Conservation (phyloP, 1,140 invertebrate genomes). For the Drosophila melanica region DNA sequence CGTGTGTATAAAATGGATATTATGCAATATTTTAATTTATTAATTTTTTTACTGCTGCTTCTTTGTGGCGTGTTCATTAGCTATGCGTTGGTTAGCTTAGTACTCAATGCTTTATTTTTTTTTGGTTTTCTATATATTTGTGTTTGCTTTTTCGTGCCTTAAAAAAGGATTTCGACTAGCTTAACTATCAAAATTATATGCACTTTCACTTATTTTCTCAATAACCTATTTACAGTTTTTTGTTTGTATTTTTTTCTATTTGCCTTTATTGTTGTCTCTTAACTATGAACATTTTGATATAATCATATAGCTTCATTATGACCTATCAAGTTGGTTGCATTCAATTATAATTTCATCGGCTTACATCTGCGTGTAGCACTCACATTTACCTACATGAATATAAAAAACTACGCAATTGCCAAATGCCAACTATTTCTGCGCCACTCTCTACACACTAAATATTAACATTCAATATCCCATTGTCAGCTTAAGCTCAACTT, state of each 20-base stretch:
- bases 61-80: conserved; percentile 29
- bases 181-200: conserved; percentile 79
- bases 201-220: conserved; percentile 42
- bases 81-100: conserved; percentile 24
- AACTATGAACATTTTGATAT: conserved; percentile 80
- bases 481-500: conserved; percentile 23
- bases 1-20: conserved; percentile 75
- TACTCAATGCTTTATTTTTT: conserved; percentile 35
- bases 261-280: conserved; percentile 54
- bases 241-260: conserved; percentile 9
- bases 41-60: conserved; percentile 33
- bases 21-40: conserved; percentile 43
- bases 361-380: conserved; percentile 61
- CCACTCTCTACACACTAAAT: conserved; percentile 54
- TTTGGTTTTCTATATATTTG: not conserved
- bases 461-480: conserved; percentile 72
- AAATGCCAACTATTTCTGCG: conserved; percentile 61
- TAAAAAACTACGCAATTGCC: conserved; percentile 65
- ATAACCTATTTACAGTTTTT: conserved; percentile 67
- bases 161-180: conserved; percentile 71
- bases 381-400: conserved; percentile 68
- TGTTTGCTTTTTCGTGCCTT: conserved; percentile 50
- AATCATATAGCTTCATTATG: conserved; percentile 45
- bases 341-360: conserved; percentile 23
- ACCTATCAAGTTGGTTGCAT: conserved; percentile 4